Evolutionary conservation across 2,888 invertebrate genomes (phyloP).

Genomic region (Nematopogon swammerdamellus): DNA sequence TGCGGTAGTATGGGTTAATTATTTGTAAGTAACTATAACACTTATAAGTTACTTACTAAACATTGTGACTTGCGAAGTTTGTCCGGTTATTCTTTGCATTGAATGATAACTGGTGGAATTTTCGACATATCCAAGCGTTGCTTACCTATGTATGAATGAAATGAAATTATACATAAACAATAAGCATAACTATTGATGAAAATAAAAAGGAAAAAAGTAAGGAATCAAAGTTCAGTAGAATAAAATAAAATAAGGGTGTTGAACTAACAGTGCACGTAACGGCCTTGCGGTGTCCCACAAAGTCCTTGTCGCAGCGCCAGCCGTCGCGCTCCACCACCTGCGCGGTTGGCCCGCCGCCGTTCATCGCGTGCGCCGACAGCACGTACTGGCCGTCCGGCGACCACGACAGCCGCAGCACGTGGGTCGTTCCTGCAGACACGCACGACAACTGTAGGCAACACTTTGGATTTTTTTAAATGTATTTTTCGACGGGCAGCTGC

Average conservation of each 20-base stretch:
- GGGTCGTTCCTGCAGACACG: constrained; percentile 79
- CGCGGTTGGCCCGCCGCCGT: constrained; percentile 95
- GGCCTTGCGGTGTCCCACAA: constrained; percentile 97
- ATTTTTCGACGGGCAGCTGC: not conserved
- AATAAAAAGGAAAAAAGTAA: not conserved
- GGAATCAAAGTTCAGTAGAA: not conserved
- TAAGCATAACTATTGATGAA: not conserved
- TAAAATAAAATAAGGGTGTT: not conserved
- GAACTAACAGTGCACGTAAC: constrained; percentile 84
- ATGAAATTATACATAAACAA: too few species aligned
- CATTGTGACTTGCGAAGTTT: too few species aligned
- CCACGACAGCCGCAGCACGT: constrained; percentile 91
- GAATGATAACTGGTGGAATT: too few species aligned
- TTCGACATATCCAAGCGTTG: too few species aligned
- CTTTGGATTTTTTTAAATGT: not conserved
- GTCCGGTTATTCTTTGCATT: too few species aligned
- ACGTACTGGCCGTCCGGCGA: constrained; percentile 97
- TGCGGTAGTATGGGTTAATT: too few species aligned
- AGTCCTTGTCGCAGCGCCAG: constrained; percentile 94
- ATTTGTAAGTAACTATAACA: too few species aligned
- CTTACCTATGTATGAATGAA: too few species aligned
- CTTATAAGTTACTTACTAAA: too few species aligned
- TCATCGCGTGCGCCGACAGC: constrained; percentile 98
- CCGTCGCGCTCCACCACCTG: constrained; percentile 93
- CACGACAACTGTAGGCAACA: too few species aligned